Evolutionary conservation across 2,113 vertebrate species (phyloP), one percentile per base, ranked within the genome.

Genomic region (Percopsis transmontana): DNA sequence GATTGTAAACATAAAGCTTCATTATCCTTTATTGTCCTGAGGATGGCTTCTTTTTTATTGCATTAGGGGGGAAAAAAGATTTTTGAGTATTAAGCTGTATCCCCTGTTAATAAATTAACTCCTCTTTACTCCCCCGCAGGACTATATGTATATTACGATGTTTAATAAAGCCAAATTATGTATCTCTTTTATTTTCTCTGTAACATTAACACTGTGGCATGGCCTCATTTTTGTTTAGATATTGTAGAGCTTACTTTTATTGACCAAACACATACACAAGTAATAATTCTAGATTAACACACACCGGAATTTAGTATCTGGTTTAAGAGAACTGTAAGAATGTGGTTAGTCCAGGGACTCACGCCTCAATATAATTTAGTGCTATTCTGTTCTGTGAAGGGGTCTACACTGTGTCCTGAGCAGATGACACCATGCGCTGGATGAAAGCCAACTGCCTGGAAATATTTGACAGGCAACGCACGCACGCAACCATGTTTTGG

Each of bases 141-240:
- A 84, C 59, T 89, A 76, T 51, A 70, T 66, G 44, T 81, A 84
- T 62, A 72, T 75, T 71, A 67, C 13, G 18, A 65, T 81, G 72
- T 68, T 84, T 60, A 89, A 87, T 87, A 87, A 88, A 88, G 51
- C 14, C 45, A 71, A 54, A 75, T 68, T 73, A 66, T 82, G 62
- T 85, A 72, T 80, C 23, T 66, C 58, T 58, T 47, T 13, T 9
- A 11, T 24, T 61, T 2, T 66, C 44, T 52, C 63, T 58, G 6
- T 47, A 47, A 47, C 12, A 47, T n/a, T n/a, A 47, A 47, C 45
- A n/a, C 16, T 47, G 16, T 47, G 45, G 19, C 12, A 6, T 52
- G 10, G 2, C n/a, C 7, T 50, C 18, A 6, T 50, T 19, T 19
- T 50, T 11, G 11, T 50, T 21, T 20, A 59, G 27, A 23, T 8